These are phyloP conservation scores for Plebejus anna DNA, from an alignment of 2,888 invertebrate species.

Conservation along the genomic window DNA sequence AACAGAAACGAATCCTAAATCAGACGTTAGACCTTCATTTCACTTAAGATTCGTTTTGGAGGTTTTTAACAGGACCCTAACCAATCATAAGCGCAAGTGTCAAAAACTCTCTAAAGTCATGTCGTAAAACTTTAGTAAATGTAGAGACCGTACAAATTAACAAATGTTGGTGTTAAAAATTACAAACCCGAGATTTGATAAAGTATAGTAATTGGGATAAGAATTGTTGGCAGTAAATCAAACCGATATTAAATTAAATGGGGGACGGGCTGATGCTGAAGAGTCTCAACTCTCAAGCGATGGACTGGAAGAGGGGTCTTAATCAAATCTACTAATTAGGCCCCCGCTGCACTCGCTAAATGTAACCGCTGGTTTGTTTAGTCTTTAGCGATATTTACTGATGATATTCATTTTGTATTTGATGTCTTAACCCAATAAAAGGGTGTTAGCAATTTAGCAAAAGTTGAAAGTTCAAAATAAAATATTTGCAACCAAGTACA, in stretches of 20 bases:
- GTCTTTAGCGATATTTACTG: background rate
- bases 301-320: slow-evolving; percentile 18
- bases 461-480: no score
- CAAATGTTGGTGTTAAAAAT: background rate
- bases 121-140: no score
- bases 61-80: background rate
- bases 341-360: slow-evolving; percentile 16
- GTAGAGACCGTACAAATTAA: background rate
- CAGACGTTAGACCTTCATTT: background rate
- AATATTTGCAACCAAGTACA: no score
- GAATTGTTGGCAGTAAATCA: slow-evolving; percentile 22
- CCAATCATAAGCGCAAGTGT: background rate
- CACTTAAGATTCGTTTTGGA: background rate
- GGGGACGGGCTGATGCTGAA: slow-evolving; percentile 5
- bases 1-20: background rate
- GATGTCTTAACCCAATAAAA: background rate
- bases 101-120: no score
- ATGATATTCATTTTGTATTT: background rate
- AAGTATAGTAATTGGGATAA: slow-evolving; percentile 20
- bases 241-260: slow-evolving; percentile 26
- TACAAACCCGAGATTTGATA: background rate
- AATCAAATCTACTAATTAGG: slow-evolving; percentile 24
- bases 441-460: no score
- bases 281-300: slow-evolving; percentile 6
- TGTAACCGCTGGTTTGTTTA: slow-evolving; percentile 1